Conservation (phyloP, 2,113 vertebrate genomes). For the Centropus unirufus region DNA sequence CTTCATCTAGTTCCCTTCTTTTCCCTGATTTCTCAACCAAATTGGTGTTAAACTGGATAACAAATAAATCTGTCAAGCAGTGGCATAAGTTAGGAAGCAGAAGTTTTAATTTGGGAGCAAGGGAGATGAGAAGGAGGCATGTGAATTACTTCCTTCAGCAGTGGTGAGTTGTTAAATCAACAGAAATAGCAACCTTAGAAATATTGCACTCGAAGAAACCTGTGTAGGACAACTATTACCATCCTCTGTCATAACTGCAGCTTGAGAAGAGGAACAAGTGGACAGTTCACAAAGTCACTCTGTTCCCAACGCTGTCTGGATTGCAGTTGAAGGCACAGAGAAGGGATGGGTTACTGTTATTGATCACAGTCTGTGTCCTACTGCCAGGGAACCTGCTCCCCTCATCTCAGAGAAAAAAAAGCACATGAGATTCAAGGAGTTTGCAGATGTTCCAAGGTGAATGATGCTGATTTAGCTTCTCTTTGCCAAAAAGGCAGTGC, state of each 20-base stretch:
- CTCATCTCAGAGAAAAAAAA: not conserved
- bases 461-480: constrained; percentile 63
- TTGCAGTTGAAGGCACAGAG: not conserved
- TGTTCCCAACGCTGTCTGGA: not conserved
- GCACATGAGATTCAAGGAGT: constrained; percentile 32
- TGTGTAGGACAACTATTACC: not conserved
- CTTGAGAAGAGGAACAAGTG: not conserved
- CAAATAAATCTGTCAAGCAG: not conserved
- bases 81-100: not conserved
- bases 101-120: not conserved
- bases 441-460: constrained; percentile 54
- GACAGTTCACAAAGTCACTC: not conserved
- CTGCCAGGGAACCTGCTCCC: not conserved
- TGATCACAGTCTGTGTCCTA: not conserved
- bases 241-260: not conserved
- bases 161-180: not conserved
- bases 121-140: not conserved
- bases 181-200: not conserved
- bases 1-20: not conserved
- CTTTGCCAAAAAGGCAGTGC: constrained; percentile 64
- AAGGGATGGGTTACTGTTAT: not conserved
- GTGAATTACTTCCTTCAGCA: not conserved
- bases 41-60: not conserved
- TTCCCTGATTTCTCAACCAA: not conserved
- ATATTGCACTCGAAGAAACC: not conserved